phyloP scores from a whole-genome alignment of 2,888 invertebrate genomes.

The Lasius fuliginosus region DNA sequence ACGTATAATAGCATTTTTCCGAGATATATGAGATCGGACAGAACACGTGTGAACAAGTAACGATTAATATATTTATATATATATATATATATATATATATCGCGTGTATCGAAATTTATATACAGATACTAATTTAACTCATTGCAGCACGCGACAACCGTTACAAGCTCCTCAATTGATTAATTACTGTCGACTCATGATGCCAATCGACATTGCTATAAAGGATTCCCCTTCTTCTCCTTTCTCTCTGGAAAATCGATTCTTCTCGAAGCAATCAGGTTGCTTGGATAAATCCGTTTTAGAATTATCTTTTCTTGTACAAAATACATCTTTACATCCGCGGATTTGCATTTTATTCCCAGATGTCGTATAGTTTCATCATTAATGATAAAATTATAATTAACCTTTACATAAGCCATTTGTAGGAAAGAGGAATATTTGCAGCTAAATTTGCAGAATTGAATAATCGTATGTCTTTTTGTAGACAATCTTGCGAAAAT shows the following conservation, averaged over 20 bases:
- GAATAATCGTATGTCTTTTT: not conserved
- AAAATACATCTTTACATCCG: not conserved
- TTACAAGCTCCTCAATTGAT: conserved; percentile 58
- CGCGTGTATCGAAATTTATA: not conserved
- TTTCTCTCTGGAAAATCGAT: not conserved
- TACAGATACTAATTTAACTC: conserved; percentile 22
- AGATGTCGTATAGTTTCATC: not conserved
- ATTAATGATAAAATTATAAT: not conserved
- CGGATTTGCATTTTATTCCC: not conserved
- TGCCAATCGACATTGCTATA: conserved; percentile 30
- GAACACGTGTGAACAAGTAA: too few species aligned
- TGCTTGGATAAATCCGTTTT: not conserved
- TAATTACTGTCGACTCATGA: conserved; percentile 51
- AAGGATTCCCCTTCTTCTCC: not conserved
- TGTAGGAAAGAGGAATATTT: conserved; percentile 5
- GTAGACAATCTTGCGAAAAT: conserved; percentile 4
- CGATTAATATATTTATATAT: too few species aligned
- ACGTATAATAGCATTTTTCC: too few species aligned
- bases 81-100: too few species aligned
- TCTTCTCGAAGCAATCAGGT: conserved; percentile 10
- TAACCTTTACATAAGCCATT: not conserved
- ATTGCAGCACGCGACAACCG: conserved; percentile 46
- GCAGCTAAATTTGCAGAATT: conserved; percentile 5
- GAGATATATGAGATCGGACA: too few species aligned
- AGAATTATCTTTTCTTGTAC: not conserved